Percentiles rank a stretch among this genome's conserved stretches.
These are phyloP conservation scores for Seladonia tumulorum DNA, from an alignment of 2,888 invertebrate genomes.

Conservation along the genomic window DNA sequence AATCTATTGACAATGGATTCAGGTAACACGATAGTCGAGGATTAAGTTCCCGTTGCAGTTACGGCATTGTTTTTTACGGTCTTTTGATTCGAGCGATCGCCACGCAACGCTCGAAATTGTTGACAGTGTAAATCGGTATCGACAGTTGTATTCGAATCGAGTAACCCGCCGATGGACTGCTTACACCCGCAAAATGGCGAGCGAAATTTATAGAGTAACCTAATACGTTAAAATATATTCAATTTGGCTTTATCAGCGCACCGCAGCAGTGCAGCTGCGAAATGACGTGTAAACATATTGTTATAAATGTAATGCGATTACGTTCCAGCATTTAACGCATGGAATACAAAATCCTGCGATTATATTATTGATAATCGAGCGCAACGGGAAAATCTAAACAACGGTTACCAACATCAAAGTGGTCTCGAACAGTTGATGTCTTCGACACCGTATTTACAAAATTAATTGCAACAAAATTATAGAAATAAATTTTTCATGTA, in stretches of 20 bases:
- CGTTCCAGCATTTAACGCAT: background rate
- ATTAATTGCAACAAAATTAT: background rate
- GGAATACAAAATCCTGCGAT: background rate
- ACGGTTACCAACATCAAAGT: background rate
- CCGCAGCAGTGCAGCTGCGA: background rate
- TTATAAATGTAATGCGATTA: background rate
- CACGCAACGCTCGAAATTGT: background rate
- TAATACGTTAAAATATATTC: conserved; percentile 10
- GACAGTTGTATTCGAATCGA: background rate
- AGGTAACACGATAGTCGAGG: background rate
- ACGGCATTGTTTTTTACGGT: background rate
- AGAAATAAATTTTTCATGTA: too few species aligned
- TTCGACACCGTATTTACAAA: background rate
- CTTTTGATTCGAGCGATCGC: background rate
- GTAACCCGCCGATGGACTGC: background rate
- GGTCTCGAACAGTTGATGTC: background rate
- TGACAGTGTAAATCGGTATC: background rate
- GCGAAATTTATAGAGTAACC: background rate
- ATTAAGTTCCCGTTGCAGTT: background rate
- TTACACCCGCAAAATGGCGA: background rate
- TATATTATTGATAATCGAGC: background rate
- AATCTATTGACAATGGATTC: background rate
- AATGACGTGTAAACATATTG: conserved; percentile 9
- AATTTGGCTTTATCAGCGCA: conserved; percentile 1
- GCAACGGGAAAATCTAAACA: background rate